Conservation (phyloP, 2,888 invertebrate genomes). For the Mythimna lalbum region DNA sequence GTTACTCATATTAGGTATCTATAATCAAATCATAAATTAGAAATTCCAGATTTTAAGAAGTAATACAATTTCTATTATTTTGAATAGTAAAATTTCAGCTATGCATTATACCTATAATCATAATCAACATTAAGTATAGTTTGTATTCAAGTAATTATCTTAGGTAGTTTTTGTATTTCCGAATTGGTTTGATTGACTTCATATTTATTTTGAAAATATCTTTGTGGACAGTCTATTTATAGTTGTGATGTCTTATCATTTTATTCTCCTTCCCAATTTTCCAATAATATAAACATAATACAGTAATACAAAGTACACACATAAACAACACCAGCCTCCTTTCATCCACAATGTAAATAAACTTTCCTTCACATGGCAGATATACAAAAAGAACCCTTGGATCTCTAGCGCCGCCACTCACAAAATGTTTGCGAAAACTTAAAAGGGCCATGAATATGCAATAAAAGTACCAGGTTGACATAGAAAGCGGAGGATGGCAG, state of each 20-base stretch:
- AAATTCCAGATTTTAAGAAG: not conserved
- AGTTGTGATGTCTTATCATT: not conserved
- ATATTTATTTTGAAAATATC: not conserved
- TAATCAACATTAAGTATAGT: not conserved
- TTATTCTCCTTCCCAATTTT: not conserved
- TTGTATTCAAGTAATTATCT: not conserved
- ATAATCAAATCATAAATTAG: not conserved
- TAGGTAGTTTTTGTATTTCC: not conserved
- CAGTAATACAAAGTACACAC: not conserved
- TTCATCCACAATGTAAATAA: conserved; percentile 16
- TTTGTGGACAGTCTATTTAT: not conserved
- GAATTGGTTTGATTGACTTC: not conserved
- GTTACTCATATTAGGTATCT: not conserved
- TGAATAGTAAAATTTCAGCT: not conserved
- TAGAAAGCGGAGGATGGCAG: conserved; percentile 75
- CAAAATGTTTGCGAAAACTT: conserved; percentile 79
- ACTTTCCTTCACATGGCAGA: conserved; percentile 6
- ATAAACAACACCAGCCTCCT: not conserved
- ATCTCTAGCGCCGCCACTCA: conserved; percentile 36
- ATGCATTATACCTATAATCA: not conserved
- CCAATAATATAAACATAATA: not conserved
- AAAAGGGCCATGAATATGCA: conserved; percentile 86
- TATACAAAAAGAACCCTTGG: conserved; percentile 37
- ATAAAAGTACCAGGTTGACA: conserved; percentile 88
- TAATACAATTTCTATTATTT: conserved; percentile 4